Percentiles rank a stretch among this genome's conserved stretches.
phyloP scores from a whole-genome alignment of 1,140 invertebrate genomes.

The Drosophila chauvacae region DNA sequence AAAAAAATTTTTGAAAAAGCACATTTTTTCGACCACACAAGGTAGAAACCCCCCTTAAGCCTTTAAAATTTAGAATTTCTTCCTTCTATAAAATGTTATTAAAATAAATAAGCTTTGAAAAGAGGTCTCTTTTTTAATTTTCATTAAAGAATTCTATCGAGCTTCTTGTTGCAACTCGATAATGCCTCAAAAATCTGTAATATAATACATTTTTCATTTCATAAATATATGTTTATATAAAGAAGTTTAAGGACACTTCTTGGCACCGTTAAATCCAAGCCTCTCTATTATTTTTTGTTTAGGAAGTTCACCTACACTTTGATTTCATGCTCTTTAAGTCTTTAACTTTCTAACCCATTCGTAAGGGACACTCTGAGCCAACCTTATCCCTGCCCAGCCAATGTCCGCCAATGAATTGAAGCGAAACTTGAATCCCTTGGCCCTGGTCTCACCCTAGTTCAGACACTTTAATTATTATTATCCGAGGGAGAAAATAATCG shows the following conservation, averaged over 20 bases:
- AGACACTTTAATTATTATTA: conserved; percentile 44
- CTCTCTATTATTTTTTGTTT: background rate
- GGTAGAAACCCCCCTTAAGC: too few species aligned
- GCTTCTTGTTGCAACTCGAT: background rate
- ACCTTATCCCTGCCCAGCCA: background rate
- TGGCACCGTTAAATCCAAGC: background rate
- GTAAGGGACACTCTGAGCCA: background rate
- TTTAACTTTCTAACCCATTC: background rate
- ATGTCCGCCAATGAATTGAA: background rate
- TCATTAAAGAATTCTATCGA: background rate
- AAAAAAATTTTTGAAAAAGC: too few species aligned
- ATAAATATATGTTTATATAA: background rate
- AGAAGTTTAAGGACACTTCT: background rate
- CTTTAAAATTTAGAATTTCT: background rate
- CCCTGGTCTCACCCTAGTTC: conserved; percentile 10
- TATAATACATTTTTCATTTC: background rate
- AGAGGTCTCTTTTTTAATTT: background rate
- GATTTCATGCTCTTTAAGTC: background rate
- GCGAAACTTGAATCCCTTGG: background rate
- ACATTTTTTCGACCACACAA: too few species aligned
- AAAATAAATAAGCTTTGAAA: background rate
- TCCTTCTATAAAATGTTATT: background rate
- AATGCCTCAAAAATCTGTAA: background rate
- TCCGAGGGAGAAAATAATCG: conserved; percentile 21
- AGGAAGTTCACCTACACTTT: background rate